Base-by-base conservation (phyloP, 1,140 invertebrate genomes). In the Pogonomyrmex californicus region DNA sequence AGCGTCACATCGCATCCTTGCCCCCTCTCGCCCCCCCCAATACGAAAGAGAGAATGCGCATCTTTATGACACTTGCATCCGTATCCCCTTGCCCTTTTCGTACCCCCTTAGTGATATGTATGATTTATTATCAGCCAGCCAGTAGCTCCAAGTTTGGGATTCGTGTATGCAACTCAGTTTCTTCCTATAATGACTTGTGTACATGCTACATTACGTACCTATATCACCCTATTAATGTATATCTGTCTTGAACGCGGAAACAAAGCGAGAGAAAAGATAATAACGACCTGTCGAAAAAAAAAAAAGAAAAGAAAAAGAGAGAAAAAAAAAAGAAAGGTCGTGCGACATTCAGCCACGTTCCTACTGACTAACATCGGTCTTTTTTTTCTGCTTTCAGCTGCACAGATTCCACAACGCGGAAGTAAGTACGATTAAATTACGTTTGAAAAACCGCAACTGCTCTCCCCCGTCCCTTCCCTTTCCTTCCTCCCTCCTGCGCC, bases 331-430 rank as follows among this genome's bases (percentile, higher is more conserved):
- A 54, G 36, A 58, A 60, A 83, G 70, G 83, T 89, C 88, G 89
- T 90, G 58, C 33, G 49, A 56, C 30, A 58, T 51, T 68, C 23
- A 63, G 85, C 58, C 36, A 49, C 30, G 76, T 79, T 76, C 33
- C 63, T 68, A 87, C 88, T 93, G 91, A 94, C 91, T 92, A 51
- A 92, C 86, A 87, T 88, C 65, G 63, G 85, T 87, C 87, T 93
- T 95, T 94, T 94, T 95, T 96, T 96, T 96, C 96, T 96, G 96
- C 95, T 97, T 97, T 92, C 97, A 98, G 97, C 97, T 96, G 97
- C 97, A 94, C 97, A 98, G 97, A 98, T 98, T 95, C 98, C 97
- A 94, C 97, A 98, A 96, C 97, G 97, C 96, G 97, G 96, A 96
- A 97, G 97, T 98, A 96, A 97, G 97, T 97, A 96, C 93, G 60